Conservation (phyloP, 1,140 invertebrate genomes). For the Sipha flava region DNA sequence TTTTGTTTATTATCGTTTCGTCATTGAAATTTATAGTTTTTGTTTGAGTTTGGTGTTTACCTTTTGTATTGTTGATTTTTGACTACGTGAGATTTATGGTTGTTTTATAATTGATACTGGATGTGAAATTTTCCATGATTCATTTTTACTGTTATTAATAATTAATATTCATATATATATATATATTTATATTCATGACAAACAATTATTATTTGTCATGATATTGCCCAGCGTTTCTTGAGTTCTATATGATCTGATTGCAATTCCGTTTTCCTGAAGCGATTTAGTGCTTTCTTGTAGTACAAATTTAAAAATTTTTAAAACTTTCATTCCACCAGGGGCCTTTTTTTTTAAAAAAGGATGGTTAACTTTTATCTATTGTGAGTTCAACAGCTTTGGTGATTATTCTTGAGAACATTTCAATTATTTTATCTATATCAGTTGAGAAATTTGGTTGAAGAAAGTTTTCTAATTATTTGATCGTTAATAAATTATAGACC, state of each 20-base stretch:
- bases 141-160: neutral
- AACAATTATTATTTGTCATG: neutral
- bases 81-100: neutral
- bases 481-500: neutral
- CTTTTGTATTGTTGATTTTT: neutral
- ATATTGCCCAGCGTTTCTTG: neutral
- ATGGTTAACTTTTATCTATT: neutral
- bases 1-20: neutral
- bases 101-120: neutral
- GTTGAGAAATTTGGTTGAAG: neutral
- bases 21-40: neutral
- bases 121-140: neutral
- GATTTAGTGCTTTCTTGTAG: neutral
- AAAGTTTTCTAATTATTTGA: neutral
- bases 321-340: neutral
- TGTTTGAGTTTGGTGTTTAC: neutral
- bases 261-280: neutral
- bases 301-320: neutral
- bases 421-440: neutral
- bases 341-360: neutral
- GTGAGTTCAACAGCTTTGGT: neutral
- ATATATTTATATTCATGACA: no score
- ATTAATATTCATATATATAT: no score
- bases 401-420: neutral
- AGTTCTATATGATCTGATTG: neutral